Evolutionary conservation across 2,797 vertebrate genomes (phyloP).

Genomic region (Eulemur albifrons): DNA sequence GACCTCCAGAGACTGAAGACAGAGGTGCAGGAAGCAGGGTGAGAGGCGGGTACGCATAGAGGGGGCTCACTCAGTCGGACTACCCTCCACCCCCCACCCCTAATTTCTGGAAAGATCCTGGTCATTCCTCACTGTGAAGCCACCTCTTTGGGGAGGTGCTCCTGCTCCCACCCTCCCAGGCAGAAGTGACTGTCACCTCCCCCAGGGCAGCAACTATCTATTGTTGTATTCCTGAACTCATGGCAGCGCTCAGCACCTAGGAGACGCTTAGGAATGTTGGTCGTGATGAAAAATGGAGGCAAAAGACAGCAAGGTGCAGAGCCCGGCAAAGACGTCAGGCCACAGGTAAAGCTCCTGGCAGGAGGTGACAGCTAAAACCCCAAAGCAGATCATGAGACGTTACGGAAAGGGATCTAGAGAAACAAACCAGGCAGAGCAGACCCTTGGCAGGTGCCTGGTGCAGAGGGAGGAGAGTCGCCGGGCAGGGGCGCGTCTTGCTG

Average conservation of each 20-base stretch:
- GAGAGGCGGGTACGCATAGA: background rate
- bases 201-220: background rate
- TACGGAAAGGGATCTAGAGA: background rate
- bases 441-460: rapidly evolving
- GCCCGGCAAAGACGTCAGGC: background rate
- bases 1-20: background rate
- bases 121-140: background rate
- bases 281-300: background rate
- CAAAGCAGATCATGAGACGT: background rate
- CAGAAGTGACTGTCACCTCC: background rate
- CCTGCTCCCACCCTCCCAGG: background rate
- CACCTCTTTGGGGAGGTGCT: background rate
- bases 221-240: background rate
- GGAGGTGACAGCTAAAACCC: background rate
- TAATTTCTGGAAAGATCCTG: background rate
- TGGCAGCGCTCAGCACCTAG: background rate
- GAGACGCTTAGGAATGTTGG: background rate
- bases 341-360: background rate
- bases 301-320: background rate
- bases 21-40: background rate
- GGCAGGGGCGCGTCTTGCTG: background rate
- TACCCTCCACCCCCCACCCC: background rate
- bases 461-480: background rate
- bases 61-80: background rate
- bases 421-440: background rate